Evolutionary conservation across 2,888 invertebrate species (phyloP), one percentile per base, ranked within the genome.

Genomic region (Pterostichus madidus): DNA sequence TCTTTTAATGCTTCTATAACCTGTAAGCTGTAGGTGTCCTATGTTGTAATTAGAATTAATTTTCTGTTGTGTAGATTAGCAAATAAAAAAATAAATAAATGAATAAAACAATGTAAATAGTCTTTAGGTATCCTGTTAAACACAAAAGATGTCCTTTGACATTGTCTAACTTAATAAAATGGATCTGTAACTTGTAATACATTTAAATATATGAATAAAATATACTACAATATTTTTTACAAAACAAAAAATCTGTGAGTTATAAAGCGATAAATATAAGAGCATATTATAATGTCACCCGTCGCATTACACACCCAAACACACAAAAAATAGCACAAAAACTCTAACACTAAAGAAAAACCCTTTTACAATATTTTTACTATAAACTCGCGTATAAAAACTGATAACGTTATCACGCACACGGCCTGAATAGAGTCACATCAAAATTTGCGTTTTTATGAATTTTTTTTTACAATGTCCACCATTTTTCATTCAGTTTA

Each of bases 391-490:
- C 13, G 64, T 6, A 64, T 64, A 71, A 71, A 71, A 71, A 49
- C 44, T 44, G 71, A 71, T 71, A 71, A 17, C 46, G 71, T 71
- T 71, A 71, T 71, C 71, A 46, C 24, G 46, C 44, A 71, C 39
- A n/a, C 39, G 39, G 39, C 5, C 44, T 59, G 59, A 68, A 68
- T 68, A 10, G 44, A 71, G 44, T n/a, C 71, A 71, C 46, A 71
- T 71, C 71, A 71, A 44, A 71, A 71, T 71, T 71, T 71, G 71
- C 71, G 46, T 71, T 71, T 71, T 71, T 71, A 71, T 71, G 71
- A 71, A 71, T 46, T 46, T 71, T 46, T 71, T 71, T 71, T 71
- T 71, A 71, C 71, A 46, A 71, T 71, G 71, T 46, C 24, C 17
- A 11, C 46, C 71, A 71, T 71, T 71, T 71, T 71, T 71, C 46